Percentiles rank a stretch among this genome's conserved stretches.
These are phyloP conservation scores for Alfaro cultratus DNA, from an alignment of 2,797 vertebrate genomes.

Conservation along the genomic window DNA sequence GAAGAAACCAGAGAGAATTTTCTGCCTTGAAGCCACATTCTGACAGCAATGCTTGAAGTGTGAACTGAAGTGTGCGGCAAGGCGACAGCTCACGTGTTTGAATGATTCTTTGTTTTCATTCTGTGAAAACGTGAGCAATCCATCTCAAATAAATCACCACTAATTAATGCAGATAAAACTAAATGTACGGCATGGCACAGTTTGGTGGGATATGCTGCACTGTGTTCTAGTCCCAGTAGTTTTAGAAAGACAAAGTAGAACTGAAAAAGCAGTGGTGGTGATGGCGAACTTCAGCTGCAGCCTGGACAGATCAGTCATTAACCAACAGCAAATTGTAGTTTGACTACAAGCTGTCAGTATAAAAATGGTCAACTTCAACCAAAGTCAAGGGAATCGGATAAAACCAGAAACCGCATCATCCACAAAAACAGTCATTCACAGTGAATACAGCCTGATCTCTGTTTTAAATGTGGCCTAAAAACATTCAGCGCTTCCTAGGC, in stretches of 20 bases:
- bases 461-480: constrained; percentile 25
- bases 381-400: neutral
- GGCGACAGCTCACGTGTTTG: neutral
- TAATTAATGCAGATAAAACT: neutral
- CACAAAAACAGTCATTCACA: neutral
- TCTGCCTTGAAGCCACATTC: neutral
- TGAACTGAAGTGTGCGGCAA: neutral
- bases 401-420: neutral
- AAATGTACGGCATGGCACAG: neutral
- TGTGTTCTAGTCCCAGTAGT: neutral
- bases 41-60: neutral
- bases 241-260: neutral
- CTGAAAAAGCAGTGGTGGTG: neutral
- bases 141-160: neutral
- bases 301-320: constrained; percentile 13
- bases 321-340: neutral
- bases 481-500: constrained; percentile 34
- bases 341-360: neutral
- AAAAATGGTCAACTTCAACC: neutral
- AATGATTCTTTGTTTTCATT: neutral
- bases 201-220: neutral
- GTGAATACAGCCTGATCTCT: neutral
- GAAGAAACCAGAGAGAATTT: neutral
- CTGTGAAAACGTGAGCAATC: neutral
- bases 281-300: constrained; percentile 22